Base-by-base conservation (phyloP, 2,113 vertebrate species). In the Chamaea fasciata region DNA sequence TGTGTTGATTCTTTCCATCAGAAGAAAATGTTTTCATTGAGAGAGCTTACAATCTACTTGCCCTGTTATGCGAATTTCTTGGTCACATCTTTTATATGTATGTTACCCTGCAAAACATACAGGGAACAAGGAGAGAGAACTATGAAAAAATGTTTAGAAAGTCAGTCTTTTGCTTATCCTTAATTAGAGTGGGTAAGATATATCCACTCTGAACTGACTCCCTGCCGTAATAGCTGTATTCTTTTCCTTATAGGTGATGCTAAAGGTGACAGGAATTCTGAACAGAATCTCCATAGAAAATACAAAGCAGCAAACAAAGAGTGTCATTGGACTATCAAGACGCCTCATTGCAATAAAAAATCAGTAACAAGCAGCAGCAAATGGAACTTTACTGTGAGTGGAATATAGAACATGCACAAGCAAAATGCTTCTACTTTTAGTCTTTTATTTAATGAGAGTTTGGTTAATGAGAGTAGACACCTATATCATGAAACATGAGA, bases 341-440 rank as follows among this genome's bases (percentile, higher is more conserved):
- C 11, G 7, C 39, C 73, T 94, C 42, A 17, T 81, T 95, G 77
- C 87, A 79, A 50, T 75, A 64, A 63, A 68, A 83, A 81, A 92
- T 96, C 79, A 88, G 59, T 90, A 93, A 87, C 75, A 60, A 87
- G 53, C 64, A 92, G 47, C 53, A 94, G 56, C 28, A 82, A 94
- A 57, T 50, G 42, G 31, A 68, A 6, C 33, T 78, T 90, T 22
- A 41, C 50, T 75, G 82, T 95, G 69, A 78, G 71, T 93, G 41
- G 46, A 88, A 78, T 78, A 26, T 31, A 79, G 73, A 91, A 83
- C 9, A 11, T 7, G 10, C 71, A 33, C 15, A 68, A 64, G 53
- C 49, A 82, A 75, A 90, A 87, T 39, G 28, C 20, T 86, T 85
- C 59, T 69, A 13, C 35, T 88, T 80, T 60, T 42, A 49, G 37